Percentiles rank a stretch among this genome's conserved stretches.
Evolutionary conservation across 1,140 invertebrate genomes (phyloP).

Genomic region (Chrysomallon squamiferum): DNA sequence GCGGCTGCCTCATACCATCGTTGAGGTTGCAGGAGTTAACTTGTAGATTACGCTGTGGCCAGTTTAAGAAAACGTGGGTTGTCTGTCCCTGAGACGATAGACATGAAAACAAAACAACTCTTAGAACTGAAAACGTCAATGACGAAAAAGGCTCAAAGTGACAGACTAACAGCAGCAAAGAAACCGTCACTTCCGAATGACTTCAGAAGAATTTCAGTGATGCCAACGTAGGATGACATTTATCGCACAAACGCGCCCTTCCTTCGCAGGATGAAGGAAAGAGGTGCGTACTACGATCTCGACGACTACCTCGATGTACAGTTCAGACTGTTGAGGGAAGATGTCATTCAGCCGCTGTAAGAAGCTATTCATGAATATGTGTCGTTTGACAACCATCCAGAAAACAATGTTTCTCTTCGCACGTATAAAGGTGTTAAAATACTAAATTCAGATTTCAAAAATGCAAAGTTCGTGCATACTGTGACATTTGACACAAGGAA

Average conservation of each 20-base stretch:
- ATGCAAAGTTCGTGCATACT: conserved; percentile 8
- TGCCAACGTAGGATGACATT: conserved; percentile 51
- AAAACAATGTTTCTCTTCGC: conserved; percentile 8
- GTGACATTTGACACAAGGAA: conserved; percentile 34
- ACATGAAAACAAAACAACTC: too few relatives aligned
- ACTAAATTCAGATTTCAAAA: background rate
- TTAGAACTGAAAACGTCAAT: too few relatives aligned
- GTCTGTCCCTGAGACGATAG: too few relatives aligned
- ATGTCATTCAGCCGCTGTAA: conserved; percentile 65
- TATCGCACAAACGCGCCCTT: conserved; percentile 52
- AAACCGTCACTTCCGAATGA: conserved; percentile 46
- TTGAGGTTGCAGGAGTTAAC: too few relatives aligned
- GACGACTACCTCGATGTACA: conserved; percentile 81
- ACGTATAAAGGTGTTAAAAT: conserved; percentile 15
- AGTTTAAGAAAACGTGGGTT: too few relatives aligned
- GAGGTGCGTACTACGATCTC: conserved; percentile 51
- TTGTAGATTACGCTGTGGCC: too few relatives aligned
- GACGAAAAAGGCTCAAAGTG: too few relatives aligned
- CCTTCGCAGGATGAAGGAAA: conserved; percentile 60
- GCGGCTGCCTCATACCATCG: too few relatives aligned
- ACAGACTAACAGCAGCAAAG: too few relatives aligned
- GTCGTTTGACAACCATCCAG: background rate
- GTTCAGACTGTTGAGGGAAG: conserved; percentile 77
- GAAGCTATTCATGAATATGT: conserved; percentile 54
- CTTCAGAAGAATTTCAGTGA: conserved; percentile 50